Evolutionary conservation across 2,113 vertebrate genomes (phyloP).

Genomic region (Mirza zaza): DNA sequence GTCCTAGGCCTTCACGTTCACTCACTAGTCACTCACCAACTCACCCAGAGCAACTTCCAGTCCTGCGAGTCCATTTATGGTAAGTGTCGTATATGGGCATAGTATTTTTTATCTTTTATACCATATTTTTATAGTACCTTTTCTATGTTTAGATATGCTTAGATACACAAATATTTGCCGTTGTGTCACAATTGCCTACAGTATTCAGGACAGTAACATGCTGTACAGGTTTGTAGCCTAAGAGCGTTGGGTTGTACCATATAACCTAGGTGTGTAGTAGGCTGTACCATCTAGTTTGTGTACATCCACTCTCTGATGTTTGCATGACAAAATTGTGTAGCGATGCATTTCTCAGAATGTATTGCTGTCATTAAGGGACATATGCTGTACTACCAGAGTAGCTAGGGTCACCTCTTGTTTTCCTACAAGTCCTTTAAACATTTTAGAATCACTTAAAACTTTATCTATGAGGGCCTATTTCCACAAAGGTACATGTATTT

Average conservation of each 20-base stretch:
- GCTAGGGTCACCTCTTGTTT: background rate
- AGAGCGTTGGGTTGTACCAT: background rate
- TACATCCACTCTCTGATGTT: background rate
- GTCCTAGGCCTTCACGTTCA: background rate
- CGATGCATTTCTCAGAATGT: background rate
- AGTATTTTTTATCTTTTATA: background rate
- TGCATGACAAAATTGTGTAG: background rate
- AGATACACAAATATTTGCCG: background rate
- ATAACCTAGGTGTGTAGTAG: background rate
- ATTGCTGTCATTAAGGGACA: background rate
- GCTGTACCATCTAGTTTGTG: background rate
- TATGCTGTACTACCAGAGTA: background rate
- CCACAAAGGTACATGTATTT: background rate
- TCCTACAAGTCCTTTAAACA: background rate
- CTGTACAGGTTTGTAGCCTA: background rate
- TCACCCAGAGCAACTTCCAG: background rate
- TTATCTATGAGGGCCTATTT: background rate
- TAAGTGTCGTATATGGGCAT: background rate
- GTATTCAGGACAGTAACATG: background rate
- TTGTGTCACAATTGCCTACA: background rate
- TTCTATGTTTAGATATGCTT: background rate
- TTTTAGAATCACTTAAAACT: slow-evolving; percentile 1
- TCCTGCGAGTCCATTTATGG: background rate
- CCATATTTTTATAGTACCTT: background rate
- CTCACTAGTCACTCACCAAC: background rate